phyloP scores from a whole-genome alignment of 1,140 invertebrate genomes.

The Drosophila quadrilineata region DNA sequence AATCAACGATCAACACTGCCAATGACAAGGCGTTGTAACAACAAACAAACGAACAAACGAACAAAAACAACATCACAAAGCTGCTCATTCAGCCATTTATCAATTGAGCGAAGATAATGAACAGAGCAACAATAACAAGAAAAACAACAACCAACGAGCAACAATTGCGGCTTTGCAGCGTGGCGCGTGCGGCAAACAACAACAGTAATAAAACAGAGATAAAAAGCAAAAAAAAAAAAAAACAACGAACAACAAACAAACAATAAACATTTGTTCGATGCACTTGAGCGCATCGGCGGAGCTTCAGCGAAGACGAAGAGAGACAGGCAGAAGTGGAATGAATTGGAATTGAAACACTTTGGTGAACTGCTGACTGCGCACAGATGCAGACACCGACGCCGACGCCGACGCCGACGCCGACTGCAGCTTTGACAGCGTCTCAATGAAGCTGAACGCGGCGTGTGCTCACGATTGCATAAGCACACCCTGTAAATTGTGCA shows the following conservation, averaged over 20 bases:
- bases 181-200: constrained; percentile 30
- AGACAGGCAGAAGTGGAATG: neutral
- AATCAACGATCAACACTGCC: neutral
- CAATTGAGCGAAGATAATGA: constrained; percentile 44
- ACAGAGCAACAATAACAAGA: constrained; percentile 3
- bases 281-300: constrained; percentile 21
- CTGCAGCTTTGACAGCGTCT: too few relatives aligned
- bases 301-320: neutral
- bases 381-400: too few relatives aligned
- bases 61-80: constrained; percentile 8
- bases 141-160: constrained; percentile 9
- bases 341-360: neutral
- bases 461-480: constrained; percentile 7
- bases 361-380: neutral
- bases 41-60: neutral
- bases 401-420: too few relatives aligned
- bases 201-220: too few relatives aligned
- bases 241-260: constrained; percentile 1
- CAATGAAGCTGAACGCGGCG: constrained; percentile 5
- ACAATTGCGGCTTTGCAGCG: constrained; percentile 2
- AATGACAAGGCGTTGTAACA: neutral
- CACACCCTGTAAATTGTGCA: neutral
- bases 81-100: constrained; percentile 26
- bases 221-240: constrained; percentile 1
- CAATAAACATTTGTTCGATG: constrained; percentile 12